A percentile compares a stretch with the other conserved stretches of the same genome.
Evolutionary conservation across 2,113 vertebrate species (phyloP).

Genomic region (Mystacornis crossleyi): DNA sequence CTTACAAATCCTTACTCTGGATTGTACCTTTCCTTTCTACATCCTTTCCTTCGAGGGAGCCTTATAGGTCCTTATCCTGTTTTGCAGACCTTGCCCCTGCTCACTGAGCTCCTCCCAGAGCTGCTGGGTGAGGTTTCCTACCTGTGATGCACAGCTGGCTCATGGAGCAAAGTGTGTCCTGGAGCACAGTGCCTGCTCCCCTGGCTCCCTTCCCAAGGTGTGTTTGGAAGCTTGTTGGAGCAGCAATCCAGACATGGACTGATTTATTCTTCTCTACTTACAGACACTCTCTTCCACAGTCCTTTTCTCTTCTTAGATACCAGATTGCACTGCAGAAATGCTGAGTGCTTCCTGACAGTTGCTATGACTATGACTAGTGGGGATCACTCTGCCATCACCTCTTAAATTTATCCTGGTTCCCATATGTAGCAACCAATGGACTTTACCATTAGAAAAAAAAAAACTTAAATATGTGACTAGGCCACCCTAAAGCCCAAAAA

Average conservation of each 20-base stretch:
- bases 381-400: neutral
- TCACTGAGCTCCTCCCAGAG: neutral
- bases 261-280: neutral
- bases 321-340: neutral
- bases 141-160: neutral
- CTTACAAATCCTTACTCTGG: neutral
- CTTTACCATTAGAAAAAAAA: neutral
- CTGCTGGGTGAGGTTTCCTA: neutral
- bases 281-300: neutral
- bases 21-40: neutral
- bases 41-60: neutral
- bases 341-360: neutral
- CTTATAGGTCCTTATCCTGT: neutral
- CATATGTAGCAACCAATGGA: neutral
- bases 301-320: neutral
- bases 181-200: neutral
- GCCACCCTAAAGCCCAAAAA: neutral
- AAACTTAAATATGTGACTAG: neutral
- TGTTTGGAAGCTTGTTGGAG: neutral
- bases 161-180: neutral
- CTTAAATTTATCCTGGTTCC: neutral
- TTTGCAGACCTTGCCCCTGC: neutral
- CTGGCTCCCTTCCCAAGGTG: neutral
- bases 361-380: neutral
- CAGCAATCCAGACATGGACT: neutral